phyloP scores from a whole-genome alignment of 2,888 invertebrate species.

The Acholoe squamosa region DNA sequence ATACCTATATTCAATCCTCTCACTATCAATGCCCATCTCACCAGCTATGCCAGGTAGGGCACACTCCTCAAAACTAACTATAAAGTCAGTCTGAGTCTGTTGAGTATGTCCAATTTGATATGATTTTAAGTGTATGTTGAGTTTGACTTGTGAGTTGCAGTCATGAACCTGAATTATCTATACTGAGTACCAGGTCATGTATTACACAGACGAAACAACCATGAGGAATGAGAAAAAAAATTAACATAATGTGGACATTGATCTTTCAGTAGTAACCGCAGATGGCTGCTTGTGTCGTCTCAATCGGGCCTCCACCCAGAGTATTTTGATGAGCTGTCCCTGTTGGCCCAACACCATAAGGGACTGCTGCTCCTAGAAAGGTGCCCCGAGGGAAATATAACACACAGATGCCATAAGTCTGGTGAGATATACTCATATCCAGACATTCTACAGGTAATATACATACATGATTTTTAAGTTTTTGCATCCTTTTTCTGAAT shows the following conservation, averaged over 20 bases:
- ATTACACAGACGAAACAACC: no score
- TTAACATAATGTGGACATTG: background rate
- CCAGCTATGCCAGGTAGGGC: slow-evolving; percentile 31
- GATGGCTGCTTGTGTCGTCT: slow-evolving; percentile 88
- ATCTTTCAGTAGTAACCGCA: slow-evolving; percentile 68
- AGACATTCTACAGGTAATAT: slow-evolving; percentile 85
- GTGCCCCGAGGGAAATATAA: slow-evolving; percentile 70
- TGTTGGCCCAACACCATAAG: slow-evolving; percentile 84
- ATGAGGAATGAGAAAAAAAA: background rate
- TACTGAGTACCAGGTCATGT: no score
- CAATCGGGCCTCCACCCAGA: slow-evolving; percentile 90
- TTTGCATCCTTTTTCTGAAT: no score
- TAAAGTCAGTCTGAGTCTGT: background rate
- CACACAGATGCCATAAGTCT: slow-evolving; percentile 38
- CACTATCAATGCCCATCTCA: background rate
- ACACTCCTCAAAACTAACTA: background rate
- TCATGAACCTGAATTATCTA: no score
- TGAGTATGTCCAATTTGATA: no score
- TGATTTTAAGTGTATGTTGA: no score
- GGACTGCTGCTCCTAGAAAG: slow-evolving; percentile 85
- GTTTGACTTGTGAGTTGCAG: no score
- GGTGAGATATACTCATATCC: slow-evolving; percentile 86
- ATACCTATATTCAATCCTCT: slow-evolving; percentile 92
- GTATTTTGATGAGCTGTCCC: slow-evolving; percentile 86
- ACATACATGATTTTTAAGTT: no score